Conservation (phyloP, 2,113 vertebrate species). For the Bettongia penicillata region DNA sequence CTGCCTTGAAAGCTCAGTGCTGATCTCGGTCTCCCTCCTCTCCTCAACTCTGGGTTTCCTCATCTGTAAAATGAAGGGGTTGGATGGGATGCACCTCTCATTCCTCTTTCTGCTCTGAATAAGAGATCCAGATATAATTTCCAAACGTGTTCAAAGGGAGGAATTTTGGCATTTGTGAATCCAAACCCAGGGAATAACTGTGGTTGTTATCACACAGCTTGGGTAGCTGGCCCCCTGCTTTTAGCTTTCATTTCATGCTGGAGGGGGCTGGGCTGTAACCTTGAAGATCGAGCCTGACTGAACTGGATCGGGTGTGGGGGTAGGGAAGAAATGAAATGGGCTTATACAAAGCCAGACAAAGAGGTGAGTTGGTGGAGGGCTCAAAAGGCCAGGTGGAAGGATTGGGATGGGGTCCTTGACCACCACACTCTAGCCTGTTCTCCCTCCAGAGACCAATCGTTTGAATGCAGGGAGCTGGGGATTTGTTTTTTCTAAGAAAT, state of each 20-base stretch:
- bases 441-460: not conserved
- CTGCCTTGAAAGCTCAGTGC: not conserved
- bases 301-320: not conserved
- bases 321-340: not conserved
- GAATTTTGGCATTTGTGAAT: conserved; percentile 42
- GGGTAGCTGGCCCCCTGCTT: not conserved
- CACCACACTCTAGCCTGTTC: not conserved
- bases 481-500: conserved; percentile 23
- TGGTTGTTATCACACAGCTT: not conserved
- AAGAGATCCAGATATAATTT: not conserved
- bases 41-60: not conserved
- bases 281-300: not conserved
- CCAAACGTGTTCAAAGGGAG: not conserved
- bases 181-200: conserved; percentile 58
- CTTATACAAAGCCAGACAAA: not conserved
- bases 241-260: not conserved
- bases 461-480: not conserved
- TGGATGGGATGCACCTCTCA: not conserved
- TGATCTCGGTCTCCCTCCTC: not conserved
- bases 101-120: not conserved
- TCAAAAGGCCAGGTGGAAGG: not conserved
- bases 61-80: not conserved
- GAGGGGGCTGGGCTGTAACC: not conserved
- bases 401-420: conserved; percentile 26
- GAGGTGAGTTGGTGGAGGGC: not conserved